Base-by-base conservation (phyloP, 2,113 vertebrate genomes). In the Corydoras maculifer region DNA sequence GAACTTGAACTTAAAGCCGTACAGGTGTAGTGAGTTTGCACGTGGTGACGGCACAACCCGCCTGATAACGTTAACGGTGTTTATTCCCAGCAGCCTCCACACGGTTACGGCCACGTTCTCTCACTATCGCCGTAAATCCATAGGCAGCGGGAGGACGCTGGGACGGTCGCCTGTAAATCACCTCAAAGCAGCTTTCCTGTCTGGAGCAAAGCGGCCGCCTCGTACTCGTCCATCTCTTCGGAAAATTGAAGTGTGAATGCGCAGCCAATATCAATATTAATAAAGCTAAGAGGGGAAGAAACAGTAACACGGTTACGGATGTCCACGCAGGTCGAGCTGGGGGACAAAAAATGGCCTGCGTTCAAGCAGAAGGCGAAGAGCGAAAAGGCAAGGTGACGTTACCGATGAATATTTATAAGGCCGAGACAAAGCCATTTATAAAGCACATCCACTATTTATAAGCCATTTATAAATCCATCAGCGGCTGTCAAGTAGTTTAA, bases 81-180 rank as follows among this genome's bases (percentile, higher is more conserved):
- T 73, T 73, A 69, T 79, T 75, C 69, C 77, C 65, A 4, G 62
- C 70, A 72, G 73, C 61, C 31, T 65, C 62, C 12, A 62, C 68
- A 6, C 31, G 54, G 70, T 75, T 78, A 72, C 64, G 14, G 70
- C 55, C 66, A 66, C 61, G 53, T 57, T 67, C 70, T 73, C 43
- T 50, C 59, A 8, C 70, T 63, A 62, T 73, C 43, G 55, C 74
- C 73, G 51, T 79, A 79, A 79, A 79, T 76, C 77, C 74, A 57
- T 67, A 63, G 32, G 15, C 31, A 70, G 63, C 58, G n/a, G 3
- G 58, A 48, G 55, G 51, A 62, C 55, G 58, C 58, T 29, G 51
- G 65, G 72, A 74, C 60, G 62, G 59, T 55, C 25, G 65, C 30
- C 72, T 58, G 49, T 68, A 74, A 74, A 74, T 74, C 65, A 74